Percentiles rank a stretch among this genome's conserved stretches.
Conservation (phyloP, 2,888 invertebrate genomes). For the Lobophora halterata region DNA sequence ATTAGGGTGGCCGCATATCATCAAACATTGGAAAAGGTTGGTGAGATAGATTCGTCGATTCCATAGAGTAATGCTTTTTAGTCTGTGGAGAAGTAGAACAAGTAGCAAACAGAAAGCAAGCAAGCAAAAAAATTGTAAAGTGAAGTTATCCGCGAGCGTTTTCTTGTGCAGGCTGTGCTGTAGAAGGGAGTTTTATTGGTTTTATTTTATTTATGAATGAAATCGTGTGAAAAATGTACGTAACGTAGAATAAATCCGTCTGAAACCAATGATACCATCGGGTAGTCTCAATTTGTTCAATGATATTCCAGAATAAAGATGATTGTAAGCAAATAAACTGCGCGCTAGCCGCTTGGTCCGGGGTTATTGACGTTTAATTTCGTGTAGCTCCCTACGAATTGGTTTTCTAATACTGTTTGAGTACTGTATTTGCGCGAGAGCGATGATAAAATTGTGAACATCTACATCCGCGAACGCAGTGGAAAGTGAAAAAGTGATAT, state of each 20-base stretch:
- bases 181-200: constrained; percentile 32
- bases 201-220: constrained; percentile 51
- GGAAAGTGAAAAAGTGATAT: constrained; percentile 51
- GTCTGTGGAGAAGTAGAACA: no score
- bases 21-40: no score
- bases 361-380: constrained; percentile 71
- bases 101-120: neutral
- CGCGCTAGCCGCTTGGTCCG: constrained; percentile 49
- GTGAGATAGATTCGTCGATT: no score
- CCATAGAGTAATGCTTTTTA: constrained; percentile 6
- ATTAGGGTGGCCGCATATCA: no score
- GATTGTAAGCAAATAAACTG: constrained; percentile 21
- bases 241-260: constrained; percentile 15
- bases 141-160: constrained; percentile 26
- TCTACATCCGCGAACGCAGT: constrained; percentile 35
- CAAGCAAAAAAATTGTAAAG: constrained; percentile 9
- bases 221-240: constrained; percentile 36
- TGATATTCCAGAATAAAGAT: constrained; percentile 1
- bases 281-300: neutral
- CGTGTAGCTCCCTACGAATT: constrained; percentile 50
- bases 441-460: constrained; percentile 43
- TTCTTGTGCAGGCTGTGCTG: constrained; percentile 22
- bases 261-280: constrained; percentile 5
- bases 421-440: constrained; percentile 61
- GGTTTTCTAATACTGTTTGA: constrained; percentile 63